Base-by-base conservation (phyloP, 2,797 vertebrate species). In the Gastrophryne carolinensis region DNA sequence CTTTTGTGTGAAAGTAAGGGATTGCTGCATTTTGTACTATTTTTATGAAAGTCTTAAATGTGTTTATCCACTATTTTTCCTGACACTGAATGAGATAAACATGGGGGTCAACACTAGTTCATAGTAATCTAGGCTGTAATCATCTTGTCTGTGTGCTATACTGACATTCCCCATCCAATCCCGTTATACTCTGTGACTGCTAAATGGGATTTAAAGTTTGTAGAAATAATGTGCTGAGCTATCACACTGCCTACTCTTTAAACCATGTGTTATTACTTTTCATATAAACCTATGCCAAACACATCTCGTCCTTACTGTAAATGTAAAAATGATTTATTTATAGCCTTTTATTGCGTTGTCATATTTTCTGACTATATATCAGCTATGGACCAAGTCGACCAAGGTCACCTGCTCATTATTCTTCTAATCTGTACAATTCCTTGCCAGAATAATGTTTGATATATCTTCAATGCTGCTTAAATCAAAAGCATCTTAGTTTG, bases 301-400 rank as follows among this genome's bases (percentile, higher is more conserved):
- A 52, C 63, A 65, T 52, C 53, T 41, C 41, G 61, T 35, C 41
- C 72, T 72, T 78, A 78, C 61, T 65, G 75, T 72, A 72, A 78
- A 78, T 78, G 52, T 53, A 78, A 78, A 78, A 72, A 44, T 72
- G 68, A 78, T 78, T 72, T 78, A 65, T 72, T 57, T 64, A 54
- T 50, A 54, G 39, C 72, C 67, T 58, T 64, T 72, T 78, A 78
- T 78, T 71, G 67, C 75, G 21, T 78, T 56, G 39, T 60, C 75
- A 78, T 78, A 72, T 78, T 78, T 66, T 72, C 68, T 65, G 53
- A 13, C 75, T 78, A 72, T 78, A 78, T 78, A 78, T 78, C 60
- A 78, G 61, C 53, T 50, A 58, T 29, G 53, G 75, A 72, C 68
- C 68, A 66, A 72, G 53, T 50, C 29, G 52, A 66, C 52, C 75